Base-by-base conservation (phyloP, 1,140 invertebrate genomes). In the Drosophila sturtevanti region DNA sequence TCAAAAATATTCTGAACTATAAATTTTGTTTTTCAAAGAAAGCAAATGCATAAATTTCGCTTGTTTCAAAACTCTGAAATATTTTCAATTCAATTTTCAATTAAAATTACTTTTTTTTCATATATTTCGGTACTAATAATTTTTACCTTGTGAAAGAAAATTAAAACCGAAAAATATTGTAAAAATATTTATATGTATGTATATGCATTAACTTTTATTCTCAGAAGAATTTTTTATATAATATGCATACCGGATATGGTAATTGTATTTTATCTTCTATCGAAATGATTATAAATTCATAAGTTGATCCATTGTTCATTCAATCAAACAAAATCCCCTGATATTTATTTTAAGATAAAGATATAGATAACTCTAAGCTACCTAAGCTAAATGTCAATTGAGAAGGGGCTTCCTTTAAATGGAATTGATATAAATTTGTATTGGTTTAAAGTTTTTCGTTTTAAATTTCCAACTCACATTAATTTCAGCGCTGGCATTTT, bases 401-500 rank as follows among this genome's bases (percentile, higher is more conserved):
- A n/a, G n/a, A n/a, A 48, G 31, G 31, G 18, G 16, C 1, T 24
- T 24, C 27, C 7, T 31, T 31, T 31, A 6, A 4, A 58, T 18
- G 24, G 6, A 35, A 35, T 31, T 5, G 2, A 4, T n/a, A 14
- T 2, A 0, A 1, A 9, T 55, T 11, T 21, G 5, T 16, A 24
- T 24, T 24, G 24, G 66, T 35, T 1, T 12, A 18, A 10, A 16
- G 16, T 48, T 4, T 7, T 16, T 41, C 6, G 18, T 7, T 35
- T 22, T 6, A 11, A 6, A 11, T 27, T 18, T n/a, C 7, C 7
- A 55, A 81, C 61, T 16, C 70, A 89, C 86, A 61, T 91, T 87
- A 0, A 93, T 93, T 12, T 92, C 92, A 41, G 93, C 68, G 61
- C 92, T 93, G 62, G 89, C 91, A 34, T 92, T 93, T 66, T 92